phyloP scores from a whole-genome alignment of 1,140 invertebrate genomes.

The Amphibalanus amphitrite region DNA sequence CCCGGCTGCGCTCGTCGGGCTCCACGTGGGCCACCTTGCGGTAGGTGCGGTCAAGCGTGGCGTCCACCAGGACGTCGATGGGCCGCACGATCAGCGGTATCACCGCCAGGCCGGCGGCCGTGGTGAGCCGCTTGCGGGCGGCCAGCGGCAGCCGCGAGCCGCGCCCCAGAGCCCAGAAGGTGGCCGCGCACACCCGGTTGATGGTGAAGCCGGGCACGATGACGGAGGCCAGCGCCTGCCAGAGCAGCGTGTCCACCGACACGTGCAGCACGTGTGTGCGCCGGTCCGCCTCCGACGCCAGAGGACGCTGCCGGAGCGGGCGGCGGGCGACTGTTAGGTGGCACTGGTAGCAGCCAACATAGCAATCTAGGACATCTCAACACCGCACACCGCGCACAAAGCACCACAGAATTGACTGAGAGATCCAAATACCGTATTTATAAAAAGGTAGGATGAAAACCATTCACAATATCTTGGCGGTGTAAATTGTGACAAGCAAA shows the following conservation, averaged over 20 bases:
- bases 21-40: background rate
- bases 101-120: slow-evolving; percentile 54
- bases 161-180: slow-evolving; percentile 35
- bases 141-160: slow-evolving; percentile 28
- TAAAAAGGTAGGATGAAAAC: slow-evolving; percentile 1
- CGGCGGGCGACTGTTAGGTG: slow-evolving; percentile 8
- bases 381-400: background rate
- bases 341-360: background rate
- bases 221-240: slow-evolving; percentile 87
- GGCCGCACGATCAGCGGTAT: slow-evolving; percentile 87
- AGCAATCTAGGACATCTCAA: background rate
- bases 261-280: slow-evolving; percentile 28
- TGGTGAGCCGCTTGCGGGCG: slow-evolving; percentile 45
- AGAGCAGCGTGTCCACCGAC: slow-evolving; percentile 67
- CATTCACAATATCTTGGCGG: no score
- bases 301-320: slow-evolving; percentile 7
- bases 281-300: slow-evolving; percentile 3
- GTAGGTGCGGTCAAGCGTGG: slow-evolving; percentile 44
- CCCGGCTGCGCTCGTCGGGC: background rate
- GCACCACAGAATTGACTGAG: background rate
- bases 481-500: no score
- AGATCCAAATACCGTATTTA: background rate
- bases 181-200: slow-evolving; percentile 58
- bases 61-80: slow-evolving; percentile 65
- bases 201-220: slow-evolving; percentile 81